A percentile compares a stretch with the other conserved stretches of the same genome.
These are phyloP conservation scores for Hydraecia micacea DNA, from an alignment of 2,888 invertebrate species.

Conservation along the genomic window DNA sequence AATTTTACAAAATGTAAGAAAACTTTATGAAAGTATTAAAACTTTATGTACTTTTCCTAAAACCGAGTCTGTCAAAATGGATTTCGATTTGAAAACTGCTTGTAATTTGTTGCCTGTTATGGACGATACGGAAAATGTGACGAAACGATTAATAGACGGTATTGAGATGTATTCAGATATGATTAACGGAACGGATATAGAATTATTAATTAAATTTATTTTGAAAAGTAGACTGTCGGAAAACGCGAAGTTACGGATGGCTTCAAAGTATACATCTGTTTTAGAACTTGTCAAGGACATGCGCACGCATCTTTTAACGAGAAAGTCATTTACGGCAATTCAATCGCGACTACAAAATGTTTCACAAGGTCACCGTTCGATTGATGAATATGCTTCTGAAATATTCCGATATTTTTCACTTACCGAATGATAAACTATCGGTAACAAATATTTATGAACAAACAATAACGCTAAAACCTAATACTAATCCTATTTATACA, in stretches of 20 bases:
- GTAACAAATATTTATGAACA: no score
- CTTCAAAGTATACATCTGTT: not conserved
- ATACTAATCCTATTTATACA: no score
- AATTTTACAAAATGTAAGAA: no score
- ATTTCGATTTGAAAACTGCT: conserved; percentile 3
- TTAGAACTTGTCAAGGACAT: conserved; percentile 12
- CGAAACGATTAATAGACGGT: conserved; percentile 14
- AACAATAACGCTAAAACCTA: no score
- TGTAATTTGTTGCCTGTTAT: conserved; percentile 16
- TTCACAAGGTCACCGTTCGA: not conserved
- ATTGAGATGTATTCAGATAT: conserved; percentile 20
- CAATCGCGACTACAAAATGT: conserved; percentile 7
- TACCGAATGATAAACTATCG: no score
- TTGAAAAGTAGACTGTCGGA: not conserved
- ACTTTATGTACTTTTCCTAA: not conserved
- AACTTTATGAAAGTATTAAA: not conserved
- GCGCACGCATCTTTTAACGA: not conserved
- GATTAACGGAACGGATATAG: not conserved
- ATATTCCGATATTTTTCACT: no score
- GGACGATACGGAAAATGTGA: conserved; percentile 8
- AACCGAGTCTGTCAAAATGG: not conserved
- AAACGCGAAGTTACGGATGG: conserved; percentile 7
- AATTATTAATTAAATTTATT: not conserved
- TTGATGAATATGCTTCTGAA: not conserved
- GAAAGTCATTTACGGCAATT: conserved; percentile 5